Base-by-base conservation (phyloP, 1,140 invertebrate species). In the Luehdorfia chinensis region DNA sequence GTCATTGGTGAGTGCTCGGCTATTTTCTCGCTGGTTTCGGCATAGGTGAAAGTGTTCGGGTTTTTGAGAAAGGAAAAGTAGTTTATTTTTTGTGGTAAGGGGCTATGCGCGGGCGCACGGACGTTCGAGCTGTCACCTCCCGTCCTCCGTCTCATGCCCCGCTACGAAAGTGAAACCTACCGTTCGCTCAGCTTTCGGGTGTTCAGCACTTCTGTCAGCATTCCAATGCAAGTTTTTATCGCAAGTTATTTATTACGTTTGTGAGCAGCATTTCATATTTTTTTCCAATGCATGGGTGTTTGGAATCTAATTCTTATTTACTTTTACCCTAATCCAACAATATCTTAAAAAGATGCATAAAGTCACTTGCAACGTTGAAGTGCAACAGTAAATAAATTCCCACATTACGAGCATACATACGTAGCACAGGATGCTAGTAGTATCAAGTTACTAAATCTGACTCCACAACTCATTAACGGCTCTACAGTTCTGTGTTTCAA, bases 11-110 rank as follows among this genome's bases (percentile, higher is more conserved):
- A 50, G 11, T 32, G 50, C 47, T 31, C 23, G 30, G 32, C 23
- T 45, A 61, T 60, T 61, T 64, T 68, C 63, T 67, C 56, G n/a
- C n/a, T n/a, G 43, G 57, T 72, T 71, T 74, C 62, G 67, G 72
- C 62, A 47, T 45, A 61, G 69, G 80, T 75, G 77, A 84, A 84
- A 84, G 80, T 79, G 67, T 59, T 71, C 65, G 66, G 69, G 60
- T 66, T 81, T 80, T 84, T 84, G 69, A 78, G 80, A 84, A 84
- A 81, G 80, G 75, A 81, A 80, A 80, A 80, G 80, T 79, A 72
- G 69, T 75, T 77, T 63, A 75, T 75, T 80, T 78, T 77, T 77
- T 75, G 61, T 71, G 60, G 58, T 64, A 72, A 74, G 75, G 73
- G 66, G 63, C 63, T 55, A 39, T 37, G 55, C 48, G 36, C 59